These are phyloP conservation scores for Netelia fuscicornis DNA, from an alignment of 2,888 invertebrate species.

Conservation along the genomic window DNA sequence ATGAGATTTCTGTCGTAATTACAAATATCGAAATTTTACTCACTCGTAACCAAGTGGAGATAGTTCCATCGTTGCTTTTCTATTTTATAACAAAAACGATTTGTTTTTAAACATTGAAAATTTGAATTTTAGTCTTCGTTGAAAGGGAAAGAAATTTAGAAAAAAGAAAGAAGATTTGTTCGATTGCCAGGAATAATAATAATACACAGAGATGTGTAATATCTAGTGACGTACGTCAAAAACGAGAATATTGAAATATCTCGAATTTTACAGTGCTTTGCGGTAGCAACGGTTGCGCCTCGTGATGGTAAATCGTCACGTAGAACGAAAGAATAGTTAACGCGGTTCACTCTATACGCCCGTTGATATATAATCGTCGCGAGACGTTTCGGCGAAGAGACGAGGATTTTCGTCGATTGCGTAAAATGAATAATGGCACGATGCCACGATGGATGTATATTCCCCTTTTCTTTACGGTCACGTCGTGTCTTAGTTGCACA, in stretches of 20 bases:
- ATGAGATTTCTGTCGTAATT: too few relatives aligned
- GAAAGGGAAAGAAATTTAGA: background rate
- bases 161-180: background rate
- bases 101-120: background rate
- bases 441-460: conserved; percentile 65
- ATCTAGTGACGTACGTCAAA: conserved; percentile 10
- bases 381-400: background rate
- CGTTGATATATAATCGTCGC: background rate
- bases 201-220: background rate
- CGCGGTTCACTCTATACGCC: background rate
- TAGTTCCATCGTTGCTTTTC: too few relatives aligned
- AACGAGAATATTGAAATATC: background rate
- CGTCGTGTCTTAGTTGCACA: background rate
- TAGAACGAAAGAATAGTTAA: conserved; percentile 39
- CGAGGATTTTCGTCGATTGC: conserved; percentile 65
- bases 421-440: conserved; percentile 70
- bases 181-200: conserved; percentile 39
- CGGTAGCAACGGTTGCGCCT: background rate
- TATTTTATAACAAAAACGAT: too few relatives aligned
- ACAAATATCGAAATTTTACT: too few relatives aligned
- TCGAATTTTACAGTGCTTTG: conserved; percentile 46
- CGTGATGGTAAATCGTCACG: conserved; percentile 44
- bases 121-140: background rate
- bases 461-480: background rate
- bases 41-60: too few relatives aligned